These are phyloP conservation scores for Carcharodon carcharias DNA, from an alignment of 2,797 vertebrate species.

Conservation along the genomic window DNA sequence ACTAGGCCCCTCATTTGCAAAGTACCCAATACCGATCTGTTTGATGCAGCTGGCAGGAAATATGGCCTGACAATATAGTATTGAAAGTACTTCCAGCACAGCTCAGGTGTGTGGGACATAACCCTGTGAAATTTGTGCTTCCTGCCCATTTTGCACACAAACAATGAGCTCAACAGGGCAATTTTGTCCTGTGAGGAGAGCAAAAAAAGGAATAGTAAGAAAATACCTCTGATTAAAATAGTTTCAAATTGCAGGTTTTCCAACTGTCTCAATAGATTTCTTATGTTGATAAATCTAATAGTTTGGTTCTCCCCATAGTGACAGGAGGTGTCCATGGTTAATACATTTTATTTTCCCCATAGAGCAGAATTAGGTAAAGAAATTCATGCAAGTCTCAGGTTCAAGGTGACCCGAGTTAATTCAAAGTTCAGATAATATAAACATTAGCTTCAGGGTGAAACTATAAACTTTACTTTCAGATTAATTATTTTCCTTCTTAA, in stretches of 20 bases:
- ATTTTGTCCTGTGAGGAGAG: neutral
- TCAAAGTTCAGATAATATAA: neutral
- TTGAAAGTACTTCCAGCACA: too few species aligned
- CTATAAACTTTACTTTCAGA: neutral
- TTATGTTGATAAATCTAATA: neutral
- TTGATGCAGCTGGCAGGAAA: too few species aligned
- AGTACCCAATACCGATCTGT: too few species aligned
- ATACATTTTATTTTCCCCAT: neutral
- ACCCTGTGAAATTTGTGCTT: neutral
- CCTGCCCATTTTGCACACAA: neutral
- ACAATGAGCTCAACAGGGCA: neutral
- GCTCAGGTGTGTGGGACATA: neutral
- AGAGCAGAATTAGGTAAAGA: neutral
- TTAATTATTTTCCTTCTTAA: neutral
- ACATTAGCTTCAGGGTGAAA: neutral
- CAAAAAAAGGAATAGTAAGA: neutral
- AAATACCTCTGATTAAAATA: neutral
- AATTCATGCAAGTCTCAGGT: neutral
- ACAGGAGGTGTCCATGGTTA: neutral
- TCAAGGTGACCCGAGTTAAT: neutral
- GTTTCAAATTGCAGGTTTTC: neutral
- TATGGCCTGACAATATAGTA: too few species aligned
- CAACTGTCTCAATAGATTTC: neutral
- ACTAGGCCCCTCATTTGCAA: too few species aligned
- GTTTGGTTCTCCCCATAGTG: neutral